A percentile compares a stretch with the other conserved stretches of the same genome.
These are phyloP conservation scores for Nerophis ophidion DNA, from an alignment of 2,113 vertebrate genomes.

Conservation along the genomic window DNA sequence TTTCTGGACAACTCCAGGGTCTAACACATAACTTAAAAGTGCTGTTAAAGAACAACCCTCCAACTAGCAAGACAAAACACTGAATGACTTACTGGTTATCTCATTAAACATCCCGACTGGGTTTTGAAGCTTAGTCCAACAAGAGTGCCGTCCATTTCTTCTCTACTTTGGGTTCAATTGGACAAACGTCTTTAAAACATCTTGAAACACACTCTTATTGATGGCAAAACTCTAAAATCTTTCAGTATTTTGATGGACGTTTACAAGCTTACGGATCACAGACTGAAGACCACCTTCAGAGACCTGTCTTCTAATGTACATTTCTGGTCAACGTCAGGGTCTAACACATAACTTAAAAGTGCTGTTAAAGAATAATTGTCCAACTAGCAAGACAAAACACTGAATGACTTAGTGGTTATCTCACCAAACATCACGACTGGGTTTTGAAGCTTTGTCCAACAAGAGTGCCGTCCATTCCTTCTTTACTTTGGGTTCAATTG, in stretches of 20 bases:
- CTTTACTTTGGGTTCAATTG: too few relatives aligned
- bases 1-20: neutral
- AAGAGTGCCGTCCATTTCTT: neutral
- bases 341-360: constrained; percentile 5
- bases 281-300: neutral
- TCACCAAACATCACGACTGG: neutral
- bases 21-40: constrained; percentile 5
- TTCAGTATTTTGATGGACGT: too few relatives aligned
- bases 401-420: constrained; percentile 3
- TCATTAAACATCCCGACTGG: neutral
- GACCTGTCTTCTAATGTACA: constrained; percentile 2
- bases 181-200: too few relatives aligned
- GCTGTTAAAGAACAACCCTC: neutral
- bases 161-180: too few relatives aligned
- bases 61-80: constrained; percentile 3
- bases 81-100: constrained; percentile 2
- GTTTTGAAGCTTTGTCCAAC: constrained; percentile 2
- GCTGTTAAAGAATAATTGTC: neutral
- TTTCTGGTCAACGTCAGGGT: neutral
- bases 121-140: constrained; percentile 2
- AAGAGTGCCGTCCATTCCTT: constrained; percentile 1
- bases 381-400: constrained; percentile 3
- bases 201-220: too few relatives aligned
- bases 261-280: neutral
- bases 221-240: too few relatives aligned